Percentiles rank a stretch among this genome's conserved stretches.
Conservation (phyloP, 1,140 invertebrate species). For the Macrobrachium nipponense region DNA sequence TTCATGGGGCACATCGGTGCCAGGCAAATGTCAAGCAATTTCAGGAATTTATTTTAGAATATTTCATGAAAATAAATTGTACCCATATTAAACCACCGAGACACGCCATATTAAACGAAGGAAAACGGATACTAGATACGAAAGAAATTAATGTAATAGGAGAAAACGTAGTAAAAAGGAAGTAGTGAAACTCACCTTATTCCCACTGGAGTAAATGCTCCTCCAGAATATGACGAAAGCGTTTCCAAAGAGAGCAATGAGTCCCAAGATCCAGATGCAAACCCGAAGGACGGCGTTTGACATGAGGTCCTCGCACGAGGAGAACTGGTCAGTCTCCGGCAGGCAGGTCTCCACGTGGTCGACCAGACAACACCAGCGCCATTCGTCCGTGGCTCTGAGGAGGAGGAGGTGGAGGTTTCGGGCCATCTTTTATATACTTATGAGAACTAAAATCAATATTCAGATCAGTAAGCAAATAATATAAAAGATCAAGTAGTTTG, state of each 20-base stretch:
- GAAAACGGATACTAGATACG: too few species aligned
- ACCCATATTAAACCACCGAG: too few species aligned
- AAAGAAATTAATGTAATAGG: too few species aligned
- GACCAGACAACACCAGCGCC: constrained; percentile 73
- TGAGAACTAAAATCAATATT: too few species aligned
- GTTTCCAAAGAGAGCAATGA: constrained; percentile 76
- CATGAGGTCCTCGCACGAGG: constrained; percentile 75
- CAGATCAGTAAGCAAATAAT: too few species aligned
- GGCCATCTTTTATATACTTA: too few species aligned
- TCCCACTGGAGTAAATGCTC: constrained; percentile 63
- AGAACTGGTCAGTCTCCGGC: constrained; percentile 73
- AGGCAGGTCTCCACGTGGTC: constrained; percentile 68
- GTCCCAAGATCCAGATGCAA: constrained; percentile 78
- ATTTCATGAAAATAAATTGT: too few species aligned
- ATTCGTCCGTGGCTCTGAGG: constrained; percentile 71
- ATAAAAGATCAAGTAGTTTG: not conserved
- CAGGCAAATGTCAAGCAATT: not conserved
- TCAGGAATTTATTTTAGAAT: too few species aligned
- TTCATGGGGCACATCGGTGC: not conserved
- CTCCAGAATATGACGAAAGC: constrained; percentile 76
- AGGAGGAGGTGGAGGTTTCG: not conserved
- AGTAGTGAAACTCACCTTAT: constrained; percentile 36
- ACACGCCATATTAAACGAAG: too few species aligned
- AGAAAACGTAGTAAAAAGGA: too few species aligned
- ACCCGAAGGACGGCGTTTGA: constrained; percentile 72